phyloP scores from a whole-genome alignment of 2,888 invertebrate species.

The Drosophila melanosoma region DNA sequence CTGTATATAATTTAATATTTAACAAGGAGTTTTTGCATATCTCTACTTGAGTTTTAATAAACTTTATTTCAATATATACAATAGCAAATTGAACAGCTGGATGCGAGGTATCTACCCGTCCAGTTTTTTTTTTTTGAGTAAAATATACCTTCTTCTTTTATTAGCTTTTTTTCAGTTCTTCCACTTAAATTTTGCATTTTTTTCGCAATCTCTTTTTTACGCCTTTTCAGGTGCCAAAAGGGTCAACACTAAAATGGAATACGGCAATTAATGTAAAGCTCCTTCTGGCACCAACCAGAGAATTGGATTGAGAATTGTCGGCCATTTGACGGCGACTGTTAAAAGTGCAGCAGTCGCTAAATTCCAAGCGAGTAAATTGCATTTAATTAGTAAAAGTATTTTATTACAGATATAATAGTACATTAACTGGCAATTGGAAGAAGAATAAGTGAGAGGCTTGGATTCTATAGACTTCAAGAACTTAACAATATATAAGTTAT shows the following conservation, averaged over 20 bases:
- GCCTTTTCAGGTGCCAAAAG: constrained; percentile 48
- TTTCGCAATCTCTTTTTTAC: constrained; percentile 23
- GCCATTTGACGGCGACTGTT: constrained; percentile 47
- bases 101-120: background rate
- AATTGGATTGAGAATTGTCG: constrained; percentile 43
- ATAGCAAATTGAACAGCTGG: background rate
- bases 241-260: constrained; percentile 55
- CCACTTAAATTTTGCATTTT: constrained; percentile 51
- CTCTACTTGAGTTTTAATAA: background rate
- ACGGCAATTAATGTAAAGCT: constrained; percentile 73
- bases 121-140: background rate
- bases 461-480: background rate
- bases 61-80: background rate
- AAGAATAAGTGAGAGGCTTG: background rate
- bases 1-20: background rate
- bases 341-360: constrained; percentile 40
- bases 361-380: constrained; percentile 34
- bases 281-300: constrained; percentile 50
- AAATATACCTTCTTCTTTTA: constrained; percentile 9
- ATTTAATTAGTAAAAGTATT: constrained; percentile 69
- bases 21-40: too few relatives aligned
- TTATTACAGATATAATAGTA: constrained; percentile 24
- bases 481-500: background rate
- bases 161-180: constrained; percentile 52
- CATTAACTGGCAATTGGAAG: background rate